These are phyloP conservation scores for Oedothorax gibbosus DNA, from an alignment of 1,140 invertebrate species.

Conservation along the genomic window DNA sequence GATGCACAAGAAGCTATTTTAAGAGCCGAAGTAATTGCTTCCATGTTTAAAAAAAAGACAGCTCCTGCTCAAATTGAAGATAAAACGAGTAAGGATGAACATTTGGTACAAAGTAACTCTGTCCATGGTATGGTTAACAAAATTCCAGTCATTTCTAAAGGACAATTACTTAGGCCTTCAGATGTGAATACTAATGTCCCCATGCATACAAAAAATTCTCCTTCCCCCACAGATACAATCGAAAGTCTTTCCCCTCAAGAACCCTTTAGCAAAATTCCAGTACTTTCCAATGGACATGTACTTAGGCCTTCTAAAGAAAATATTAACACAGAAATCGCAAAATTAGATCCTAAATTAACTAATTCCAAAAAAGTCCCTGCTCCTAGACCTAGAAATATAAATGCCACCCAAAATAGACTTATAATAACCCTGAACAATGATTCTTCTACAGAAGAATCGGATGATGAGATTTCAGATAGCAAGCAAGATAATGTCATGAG, in stretches of 20 bases:
- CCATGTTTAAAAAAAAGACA: not conserved
- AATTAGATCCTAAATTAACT: too few species aligned
- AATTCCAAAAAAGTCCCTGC: not conserved
- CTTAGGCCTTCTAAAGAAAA: not conserved
- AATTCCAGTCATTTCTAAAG: not conserved
- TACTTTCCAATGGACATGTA: not conserved
- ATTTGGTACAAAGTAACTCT: too few species aligned
- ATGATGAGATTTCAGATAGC: conserved; percentile 15
- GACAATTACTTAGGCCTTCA: not conserved
- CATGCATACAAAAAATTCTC: not conserved
- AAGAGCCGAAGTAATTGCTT: conserved; percentile 39
- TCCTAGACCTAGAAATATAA: not conserved
- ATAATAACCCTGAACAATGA: conserved; percentile 43
- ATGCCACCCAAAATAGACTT: conserved; percentile 12
- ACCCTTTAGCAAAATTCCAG: too few species aligned
- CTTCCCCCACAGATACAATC: not conserved
- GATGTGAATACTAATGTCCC: not conserved
- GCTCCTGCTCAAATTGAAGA: too few species aligned
- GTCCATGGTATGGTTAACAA: not conserved
- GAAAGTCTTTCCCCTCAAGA: not conserved
- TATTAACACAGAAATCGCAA: not conserved
- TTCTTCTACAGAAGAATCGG: conserved; percentile 44
- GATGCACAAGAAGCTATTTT: conserved; percentile 44
- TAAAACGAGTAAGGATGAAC: too few species aligned
- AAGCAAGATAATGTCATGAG: conserved; percentile 9